Percentiles rank a stretch among this genome's conserved stretches.
phyloP scores from a whole-genome alignment of 2,113 vertebrate genomes.

The Tachycineta bicolor region DNA sequence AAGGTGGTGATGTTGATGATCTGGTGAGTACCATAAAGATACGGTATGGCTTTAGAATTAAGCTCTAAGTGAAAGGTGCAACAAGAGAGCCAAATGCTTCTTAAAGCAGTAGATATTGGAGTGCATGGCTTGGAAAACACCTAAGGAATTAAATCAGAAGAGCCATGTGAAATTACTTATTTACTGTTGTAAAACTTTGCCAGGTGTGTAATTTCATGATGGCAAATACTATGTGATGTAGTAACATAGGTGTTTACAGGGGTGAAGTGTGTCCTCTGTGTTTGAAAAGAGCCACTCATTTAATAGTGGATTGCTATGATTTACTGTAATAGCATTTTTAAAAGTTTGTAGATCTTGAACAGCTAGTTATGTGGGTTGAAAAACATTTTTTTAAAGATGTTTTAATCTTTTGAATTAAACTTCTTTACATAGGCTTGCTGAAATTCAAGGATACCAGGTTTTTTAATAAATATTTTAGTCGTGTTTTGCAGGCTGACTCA shows the following conservation, averaged over 20 bases:
- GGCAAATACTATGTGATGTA: neutral
- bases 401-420: slow-evolving; percentile 40
- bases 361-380: slow-evolving; percentile 49
- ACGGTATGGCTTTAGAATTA: neutral
- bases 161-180: neutral
- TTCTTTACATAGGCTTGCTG: neutral
- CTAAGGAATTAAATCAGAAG: neutral
- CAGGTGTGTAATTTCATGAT: slow-evolving; percentile 36
- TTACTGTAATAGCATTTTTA: slow-evolving; percentile 32
- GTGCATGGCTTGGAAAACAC: neutral
- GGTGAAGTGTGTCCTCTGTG: slow-evolving; percentile 3
- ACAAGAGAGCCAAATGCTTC: neutral
- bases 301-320: slow-evolving; percentile 20
- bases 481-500: neutral
- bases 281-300: slow-evolving; percentile 12
- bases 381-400: neutral
- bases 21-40: slow-evolving; percentile 78
- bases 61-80: neutral
- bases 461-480: neutral
- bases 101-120: neutral
- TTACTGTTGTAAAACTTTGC: slow-evolving; percentile 22
- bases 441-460: neutral
- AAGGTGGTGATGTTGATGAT: slow-evolving; percentile 91
- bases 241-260: neutral
- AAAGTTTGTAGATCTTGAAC: slow-evolving; percentile 24